Conservation (phyloP, 2,113 vertebrate species). For the Desmodus rotundus region DNA sequence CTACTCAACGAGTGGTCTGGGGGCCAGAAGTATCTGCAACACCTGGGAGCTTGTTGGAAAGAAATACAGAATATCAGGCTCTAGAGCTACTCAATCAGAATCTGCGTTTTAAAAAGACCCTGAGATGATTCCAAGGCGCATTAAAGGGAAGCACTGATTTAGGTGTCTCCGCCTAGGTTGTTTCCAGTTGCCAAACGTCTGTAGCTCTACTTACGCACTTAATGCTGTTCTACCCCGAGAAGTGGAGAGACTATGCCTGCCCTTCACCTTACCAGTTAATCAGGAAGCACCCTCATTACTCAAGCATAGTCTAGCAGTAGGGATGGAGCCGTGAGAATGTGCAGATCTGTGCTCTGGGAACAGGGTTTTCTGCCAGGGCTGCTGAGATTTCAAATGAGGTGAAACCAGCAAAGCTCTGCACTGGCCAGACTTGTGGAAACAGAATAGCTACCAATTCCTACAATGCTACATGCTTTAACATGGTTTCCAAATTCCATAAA, state of each 20-base stretch:
- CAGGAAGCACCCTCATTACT: neutral
- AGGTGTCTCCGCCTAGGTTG: neutral
- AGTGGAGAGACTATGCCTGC: neutral
- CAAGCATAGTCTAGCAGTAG: neutral
- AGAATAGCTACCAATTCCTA: neutral
- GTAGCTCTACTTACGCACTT: neutral
- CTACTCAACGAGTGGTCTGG: neutral
- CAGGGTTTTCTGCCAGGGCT: neutral
- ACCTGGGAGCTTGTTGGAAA: neutral
- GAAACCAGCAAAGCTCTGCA: neutral
- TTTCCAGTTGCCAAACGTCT: neutral
- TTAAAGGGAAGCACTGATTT: neutral
- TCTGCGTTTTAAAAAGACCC: neutral
- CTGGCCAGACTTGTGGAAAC: neutral
- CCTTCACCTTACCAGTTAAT: neutral
- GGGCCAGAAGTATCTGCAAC: neutral
- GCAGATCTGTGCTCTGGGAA: neutral
- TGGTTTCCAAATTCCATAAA: neutral
- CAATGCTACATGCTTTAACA: neutral
- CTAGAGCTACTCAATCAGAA: neutral
- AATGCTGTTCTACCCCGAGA: neutral
- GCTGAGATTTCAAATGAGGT: neutral
- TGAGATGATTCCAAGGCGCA: neutral
- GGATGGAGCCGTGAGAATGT: neutral
- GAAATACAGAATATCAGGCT: neutral